Conservation (phyloP, 35 echinoderm and acorn worm genomes). For the Eucidaris tribuloides region DNA sequence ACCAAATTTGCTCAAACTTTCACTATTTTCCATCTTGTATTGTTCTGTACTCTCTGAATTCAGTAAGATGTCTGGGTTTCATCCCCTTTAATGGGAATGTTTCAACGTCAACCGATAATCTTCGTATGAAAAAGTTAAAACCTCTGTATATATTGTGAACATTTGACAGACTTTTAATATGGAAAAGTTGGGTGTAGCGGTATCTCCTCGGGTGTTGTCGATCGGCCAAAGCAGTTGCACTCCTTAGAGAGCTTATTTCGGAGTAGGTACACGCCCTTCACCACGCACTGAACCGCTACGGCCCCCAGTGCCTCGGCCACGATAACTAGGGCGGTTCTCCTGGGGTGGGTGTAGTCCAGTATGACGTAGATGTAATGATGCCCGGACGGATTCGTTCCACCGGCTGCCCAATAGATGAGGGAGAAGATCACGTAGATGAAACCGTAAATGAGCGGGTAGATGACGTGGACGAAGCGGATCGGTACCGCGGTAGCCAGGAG, state of each 20-base stretch:
- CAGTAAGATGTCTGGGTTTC: too few species aligned
- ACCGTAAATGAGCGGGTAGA: slow-evolving; percentile 23
- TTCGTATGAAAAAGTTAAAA: too few species aligned
- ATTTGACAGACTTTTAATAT: too few species aligned
- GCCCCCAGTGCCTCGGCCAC: not conserved
- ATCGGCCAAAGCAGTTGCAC: not conserved
- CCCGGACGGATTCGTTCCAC: slow-evolving; percentile 11
- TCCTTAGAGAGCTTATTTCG: slow-evolving; percentile 1
- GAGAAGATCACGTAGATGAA: slow-evolving; percentile 28
- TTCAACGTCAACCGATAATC: too few species aligned
- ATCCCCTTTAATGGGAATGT: too few species aligned
- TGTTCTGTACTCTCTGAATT: too few species aligned
- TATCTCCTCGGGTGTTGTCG: not conserved
- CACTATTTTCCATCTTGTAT: not conserved
- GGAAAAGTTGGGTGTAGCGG: too few species aligned
- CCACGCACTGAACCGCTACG: slow-evolving; percentile 3
- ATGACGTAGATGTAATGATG: not conserved
- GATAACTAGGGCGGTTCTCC: not conserved
- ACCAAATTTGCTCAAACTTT: too few species aligned
- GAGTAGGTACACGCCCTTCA: not conserved
- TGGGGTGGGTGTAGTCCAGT: not conserved
- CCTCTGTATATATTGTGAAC: too few species aligned
- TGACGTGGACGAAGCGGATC: slow-evolving; percentile 10
- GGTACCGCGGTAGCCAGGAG: slow-evolving; percentile 32
- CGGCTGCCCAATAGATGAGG: slow-evolving; percentile 27